Percentiles rank a stretch among this genome's conserved stretches.
phyloP scores from a whole-genome alignment of 1,140 invertebrate genomes.

The Habropoda laboriosa region DNA sequence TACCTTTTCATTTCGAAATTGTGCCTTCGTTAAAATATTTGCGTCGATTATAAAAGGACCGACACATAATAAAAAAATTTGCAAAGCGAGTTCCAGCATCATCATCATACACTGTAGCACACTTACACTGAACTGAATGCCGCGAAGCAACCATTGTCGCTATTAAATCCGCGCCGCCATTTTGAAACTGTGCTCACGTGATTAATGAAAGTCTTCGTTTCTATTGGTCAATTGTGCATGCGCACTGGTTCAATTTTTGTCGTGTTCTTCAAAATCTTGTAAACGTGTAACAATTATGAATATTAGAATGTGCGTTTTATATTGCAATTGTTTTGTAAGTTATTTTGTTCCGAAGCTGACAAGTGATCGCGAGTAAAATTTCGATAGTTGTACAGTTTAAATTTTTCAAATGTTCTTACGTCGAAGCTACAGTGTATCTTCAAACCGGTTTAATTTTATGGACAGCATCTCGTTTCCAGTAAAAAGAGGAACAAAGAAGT shows the following conservation, averaged over 20 bases:
- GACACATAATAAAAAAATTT: neutral
- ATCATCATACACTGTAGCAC: neutral
- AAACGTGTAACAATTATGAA: neutral
- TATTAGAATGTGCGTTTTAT: neutral
- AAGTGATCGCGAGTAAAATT: neutral
- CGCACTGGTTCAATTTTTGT: neutral
- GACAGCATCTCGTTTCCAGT: neutral
- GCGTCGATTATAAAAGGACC: neutral
- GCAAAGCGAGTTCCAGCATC: neutral
- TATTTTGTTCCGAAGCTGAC: neutral
- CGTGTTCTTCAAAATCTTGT: neutral
- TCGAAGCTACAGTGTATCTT: neutral
- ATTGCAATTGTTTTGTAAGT: neutral
- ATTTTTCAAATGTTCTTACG: neutral
- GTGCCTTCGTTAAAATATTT: neutral
- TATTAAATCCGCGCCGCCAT: slow-evolving; percentile 26
- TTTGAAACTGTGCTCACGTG: slow-evolving; percentile 25
- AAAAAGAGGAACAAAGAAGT: neutral
- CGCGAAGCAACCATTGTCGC: neutral
- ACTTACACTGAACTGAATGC: neutral
- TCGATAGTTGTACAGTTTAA: neutral
- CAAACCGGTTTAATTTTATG: neutral
- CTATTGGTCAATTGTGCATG: neutral
- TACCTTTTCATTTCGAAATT: slow-evolving; percentile 38
- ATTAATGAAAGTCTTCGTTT: neutral